These are phyloP conservation scores for Xenentodon cancila DNA, from an alignment of 2,797 vertebrate species.

Conservation along the genomic window DNA sequence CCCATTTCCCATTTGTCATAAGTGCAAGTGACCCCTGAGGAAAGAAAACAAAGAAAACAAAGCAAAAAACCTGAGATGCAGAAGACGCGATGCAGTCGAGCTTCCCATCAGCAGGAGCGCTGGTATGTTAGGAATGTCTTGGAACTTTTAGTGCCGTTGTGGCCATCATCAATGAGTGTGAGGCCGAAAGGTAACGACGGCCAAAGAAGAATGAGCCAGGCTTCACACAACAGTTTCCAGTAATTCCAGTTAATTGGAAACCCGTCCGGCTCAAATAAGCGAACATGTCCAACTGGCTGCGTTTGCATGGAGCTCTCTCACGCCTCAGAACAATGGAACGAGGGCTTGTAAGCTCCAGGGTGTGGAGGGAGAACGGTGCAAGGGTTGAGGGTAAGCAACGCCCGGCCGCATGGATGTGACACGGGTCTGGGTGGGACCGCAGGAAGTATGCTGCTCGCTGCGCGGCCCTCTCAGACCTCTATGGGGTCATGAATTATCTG, in stretches of 20 bases:
- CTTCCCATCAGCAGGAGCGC: background rate
- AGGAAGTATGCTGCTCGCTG: constrained; percentile 55
- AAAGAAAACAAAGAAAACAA: constrained; percentile 7
- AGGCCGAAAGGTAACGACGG: background rate
- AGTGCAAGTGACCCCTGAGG: background rate
- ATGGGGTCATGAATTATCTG: constrained; percentile 46
- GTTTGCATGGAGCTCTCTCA: constrained; percentile 50
- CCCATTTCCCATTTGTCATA: constrained; percentile 19
- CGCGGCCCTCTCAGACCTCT: constrained; percentile 15
- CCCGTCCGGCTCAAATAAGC: constrained; percentile 13
- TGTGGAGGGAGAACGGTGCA: constrained; percentile 46
- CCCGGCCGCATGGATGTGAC: constrained; percentile 61
- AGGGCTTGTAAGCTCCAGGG: constrained; percentile 53
- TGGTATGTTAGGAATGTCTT: constrained; percentile 40
- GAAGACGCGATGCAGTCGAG: constrained; percentile 2
- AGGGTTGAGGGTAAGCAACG: constrained; percentile 57
- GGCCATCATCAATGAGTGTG: no score
- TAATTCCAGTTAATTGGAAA: constrained; percentile 15
- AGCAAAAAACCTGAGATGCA: constrained; percentile 7
- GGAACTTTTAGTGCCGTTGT: background rate
- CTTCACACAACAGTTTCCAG: constrained; percentile 23
- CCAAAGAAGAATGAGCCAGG: constrained; percentile 5
- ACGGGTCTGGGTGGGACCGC: constrained; percentile 65
- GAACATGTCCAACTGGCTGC: constrained; percentile 19
- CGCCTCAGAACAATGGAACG: constrained; percentile 75